phyloP scores from a whole-genome alignment of 2,113 vertebrate genomes.

The Riparia riparia region DNA sequence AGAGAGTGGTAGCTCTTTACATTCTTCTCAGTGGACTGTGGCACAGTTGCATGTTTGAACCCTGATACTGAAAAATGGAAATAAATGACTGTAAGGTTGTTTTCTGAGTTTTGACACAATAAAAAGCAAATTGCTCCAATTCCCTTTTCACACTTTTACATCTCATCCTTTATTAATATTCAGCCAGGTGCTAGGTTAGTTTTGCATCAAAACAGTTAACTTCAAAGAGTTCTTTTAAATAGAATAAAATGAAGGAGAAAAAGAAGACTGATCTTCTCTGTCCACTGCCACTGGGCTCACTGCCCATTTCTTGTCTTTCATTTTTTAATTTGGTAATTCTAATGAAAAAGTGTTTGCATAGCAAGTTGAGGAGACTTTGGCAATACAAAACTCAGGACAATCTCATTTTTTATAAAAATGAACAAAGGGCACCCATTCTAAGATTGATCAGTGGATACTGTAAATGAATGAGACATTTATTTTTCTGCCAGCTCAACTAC shows the following conservation, averaged over 20 bases:
- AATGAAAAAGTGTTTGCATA: slow-evolving; percentile 57
- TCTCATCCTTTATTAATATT: background rate
- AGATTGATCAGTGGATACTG: slow-evolving; percentile 72
- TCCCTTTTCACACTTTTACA: background rate
- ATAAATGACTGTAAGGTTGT: background rate
- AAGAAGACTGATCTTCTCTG: slow-evolving; percentile 11
- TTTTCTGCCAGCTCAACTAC: slow-evolving; percentile 78
- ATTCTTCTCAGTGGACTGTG: background rate
- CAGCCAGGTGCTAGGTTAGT: background rate
- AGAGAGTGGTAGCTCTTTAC: background rate
- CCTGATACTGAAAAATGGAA: background rate
- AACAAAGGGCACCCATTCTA: slow-evolving; percentile 44
- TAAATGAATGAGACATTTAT: slow-evolving; percentile 81
- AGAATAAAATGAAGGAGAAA: background rate
- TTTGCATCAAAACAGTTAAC: slow-evolving; percentile 12
- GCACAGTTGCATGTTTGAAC: background rate
- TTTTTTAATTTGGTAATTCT: slow-evolving; percentile 53
- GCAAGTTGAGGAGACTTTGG: slow-evolving; percentile 24
- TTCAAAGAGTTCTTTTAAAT: slow-evolving; percentile 18
- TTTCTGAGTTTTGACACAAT: background rate
- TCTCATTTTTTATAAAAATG: slow-evolving; percentile 68
- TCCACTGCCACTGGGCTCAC: background rate
- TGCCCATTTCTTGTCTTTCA: slow-evolving; percentile 40
- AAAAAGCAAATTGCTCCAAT: background rate
- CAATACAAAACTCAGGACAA: slow-evolving; percentile 58